Evolutionary conservation across 2,113 vertebrate genomes (phyloP).

Genomic region (Malaclemys terrapin): DNA sequence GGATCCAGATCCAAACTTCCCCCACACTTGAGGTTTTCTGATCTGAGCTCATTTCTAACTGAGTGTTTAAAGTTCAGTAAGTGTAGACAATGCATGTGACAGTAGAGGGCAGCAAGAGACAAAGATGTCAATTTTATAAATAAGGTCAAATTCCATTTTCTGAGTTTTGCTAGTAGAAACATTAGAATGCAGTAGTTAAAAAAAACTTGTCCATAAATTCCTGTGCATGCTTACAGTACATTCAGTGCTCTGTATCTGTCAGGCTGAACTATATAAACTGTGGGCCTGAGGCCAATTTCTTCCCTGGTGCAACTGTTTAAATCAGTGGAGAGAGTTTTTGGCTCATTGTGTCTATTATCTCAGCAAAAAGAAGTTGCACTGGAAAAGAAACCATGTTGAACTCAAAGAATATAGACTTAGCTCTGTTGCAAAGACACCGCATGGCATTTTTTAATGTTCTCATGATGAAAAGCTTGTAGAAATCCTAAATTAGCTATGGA

Average conservation of each 20-base stretch:
- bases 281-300: background rate
- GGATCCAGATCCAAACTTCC: background rate
- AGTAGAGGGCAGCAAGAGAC: constrained; percentile 82
- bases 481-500: constrained; percentile 27
- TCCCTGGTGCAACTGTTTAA: background rate
- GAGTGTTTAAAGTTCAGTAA: background rate
- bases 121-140: background rate
- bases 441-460: constrained; percentile 29
- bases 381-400: background rate
- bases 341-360: fast-evolving
- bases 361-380: background rate
- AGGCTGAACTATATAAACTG: background rate
- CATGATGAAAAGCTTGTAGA: background rate
- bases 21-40: background rate
- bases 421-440: background rate
- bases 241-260: fast-evolving
- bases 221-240: background rate
- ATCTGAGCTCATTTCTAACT: background rate
- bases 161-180: background rate
- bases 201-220: fast-evolving
- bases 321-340: fast-evolving
- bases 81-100: constrained; percentile 4
- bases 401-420: background rate
- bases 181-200: fast-evolving
- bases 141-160: background rate